A percentile compares a stretch with the other conserved stretches of the same genome.
Evolutionary conservation across 64 coral and sea anemone genomes (phyloP).

Genomic region (Montipora foliosa): DNA sequence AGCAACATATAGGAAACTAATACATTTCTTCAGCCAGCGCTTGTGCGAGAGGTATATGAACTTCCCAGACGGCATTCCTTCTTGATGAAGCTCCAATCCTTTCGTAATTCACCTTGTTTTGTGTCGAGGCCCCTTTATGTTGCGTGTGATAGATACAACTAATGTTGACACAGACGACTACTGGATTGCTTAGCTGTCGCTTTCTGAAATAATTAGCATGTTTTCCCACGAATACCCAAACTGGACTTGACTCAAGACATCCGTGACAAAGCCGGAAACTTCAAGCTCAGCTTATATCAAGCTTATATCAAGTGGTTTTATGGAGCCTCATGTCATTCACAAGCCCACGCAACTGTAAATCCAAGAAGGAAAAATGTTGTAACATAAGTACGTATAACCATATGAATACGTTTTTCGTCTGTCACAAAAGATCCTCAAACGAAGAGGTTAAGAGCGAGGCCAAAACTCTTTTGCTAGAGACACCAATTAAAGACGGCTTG

Average conservation of each 20-base stretch:
- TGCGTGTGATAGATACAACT: not conserved
- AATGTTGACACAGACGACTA: slow-evolving; percentile 30
- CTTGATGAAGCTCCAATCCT: not conserved
- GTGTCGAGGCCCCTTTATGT: not conserved
- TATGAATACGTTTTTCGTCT: not conserved
- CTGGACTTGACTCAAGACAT: not conserved
- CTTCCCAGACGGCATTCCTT: not conserved
- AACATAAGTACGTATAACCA: too few species aligned
- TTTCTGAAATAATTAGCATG: slow-evolving; percentile 18
- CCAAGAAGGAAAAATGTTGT: not conserved
- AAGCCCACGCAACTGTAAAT: not conserved
- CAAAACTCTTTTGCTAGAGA: not conserved
- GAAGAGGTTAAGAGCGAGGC: not conserved
- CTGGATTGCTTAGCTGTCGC: slow-evolving; percentile 5
- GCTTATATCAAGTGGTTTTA: not conserved
- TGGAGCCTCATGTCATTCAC: too few species aligned
- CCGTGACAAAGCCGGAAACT: not conserved
- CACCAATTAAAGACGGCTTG: not conserved
- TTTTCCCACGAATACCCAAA: not conserved
- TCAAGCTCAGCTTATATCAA: not conserved
- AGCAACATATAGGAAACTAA: not conserved
- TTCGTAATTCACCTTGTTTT: not conserved
- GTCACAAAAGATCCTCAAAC: not conserved
- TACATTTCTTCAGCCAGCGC: not conserved
- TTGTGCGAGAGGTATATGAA: not conserved